These are phyloP conservation scores for Trididemnum nubilum DNA, from an alignment of 23 tunicate species.

Conservation along the genomic window DNA sequence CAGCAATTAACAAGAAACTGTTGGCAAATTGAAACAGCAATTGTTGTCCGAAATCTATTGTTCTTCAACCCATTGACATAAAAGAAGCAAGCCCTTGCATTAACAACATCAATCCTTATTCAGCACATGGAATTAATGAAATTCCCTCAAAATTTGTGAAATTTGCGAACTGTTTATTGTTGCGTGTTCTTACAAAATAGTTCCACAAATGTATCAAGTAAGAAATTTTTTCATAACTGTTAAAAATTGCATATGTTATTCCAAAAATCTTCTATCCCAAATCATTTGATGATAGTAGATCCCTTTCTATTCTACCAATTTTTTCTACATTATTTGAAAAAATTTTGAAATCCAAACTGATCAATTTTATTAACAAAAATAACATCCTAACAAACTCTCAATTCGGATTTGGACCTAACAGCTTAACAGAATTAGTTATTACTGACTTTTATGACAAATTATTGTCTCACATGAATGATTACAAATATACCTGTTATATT, in stretches of 20 bases:
- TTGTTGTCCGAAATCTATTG: no score
- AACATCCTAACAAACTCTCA: not conserved
- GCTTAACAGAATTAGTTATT: not conserved
- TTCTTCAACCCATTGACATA: not conserved
- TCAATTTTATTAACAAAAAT: no score
- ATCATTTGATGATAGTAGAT: not conserved
- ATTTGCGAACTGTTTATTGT: not conserved
- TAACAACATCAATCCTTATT: not conserved
- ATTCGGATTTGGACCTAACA: not conserved
- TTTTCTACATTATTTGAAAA: no score
- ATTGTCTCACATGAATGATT: not conserved
- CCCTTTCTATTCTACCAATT: not conserved
- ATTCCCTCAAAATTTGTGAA: not conserved
- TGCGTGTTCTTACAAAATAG: not conserved
- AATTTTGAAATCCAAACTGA: no score
- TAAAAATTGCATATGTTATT: not conserved
- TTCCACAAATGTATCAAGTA: not conserved
- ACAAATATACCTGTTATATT: not conserved
- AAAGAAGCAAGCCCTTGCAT: not conserved
- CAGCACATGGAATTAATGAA: not conserved
- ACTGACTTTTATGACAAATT: not conserved
- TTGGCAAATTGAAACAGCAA: no score
- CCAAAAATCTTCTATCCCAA: not conserved
- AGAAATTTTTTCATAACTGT: not conserved
- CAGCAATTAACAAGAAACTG: no score